These are phyloP conservation scores for Anthonomus grandis DNA, from an alignment of 1,140 invertebrate species.

Conservation along the genomic window DNA sequence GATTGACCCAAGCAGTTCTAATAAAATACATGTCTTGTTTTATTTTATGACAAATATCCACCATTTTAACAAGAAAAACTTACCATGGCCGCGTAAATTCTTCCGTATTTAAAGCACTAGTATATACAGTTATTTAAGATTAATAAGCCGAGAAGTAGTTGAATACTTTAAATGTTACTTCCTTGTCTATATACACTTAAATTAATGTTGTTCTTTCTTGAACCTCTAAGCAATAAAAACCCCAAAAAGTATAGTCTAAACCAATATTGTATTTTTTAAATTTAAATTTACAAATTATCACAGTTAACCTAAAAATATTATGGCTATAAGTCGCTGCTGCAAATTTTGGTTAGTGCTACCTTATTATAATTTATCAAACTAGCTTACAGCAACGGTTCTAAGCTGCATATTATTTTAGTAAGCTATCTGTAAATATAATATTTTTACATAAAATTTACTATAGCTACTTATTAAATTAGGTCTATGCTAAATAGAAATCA, in stretches of 20 bases:
- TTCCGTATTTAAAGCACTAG: too few relatives aligned
- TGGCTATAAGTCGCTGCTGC: neutral
- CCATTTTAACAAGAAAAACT: too few relatives aligned
- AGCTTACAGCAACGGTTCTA: neutral
- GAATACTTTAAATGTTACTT: neutral
- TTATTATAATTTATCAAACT: neutral
- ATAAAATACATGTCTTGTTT: too few relatives aligned
- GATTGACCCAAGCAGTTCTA: too few relatives aligned
- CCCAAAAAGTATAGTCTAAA: neutral
- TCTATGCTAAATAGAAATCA: neutral
- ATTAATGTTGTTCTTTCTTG: neutral
- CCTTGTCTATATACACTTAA: neutral
- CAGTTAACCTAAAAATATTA: constrained; percentile 9
- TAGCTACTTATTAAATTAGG: neutral
- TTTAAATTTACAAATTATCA: constrained; percentile 12
- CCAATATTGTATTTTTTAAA: neutral
- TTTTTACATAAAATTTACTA: neutral
- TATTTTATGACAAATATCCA: too few relatives aligned
- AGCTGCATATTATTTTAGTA: too few relatives aligned
- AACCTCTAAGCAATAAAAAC: neutral
- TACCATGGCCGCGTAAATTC: too few relatives aligned
- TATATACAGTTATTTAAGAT: neutral
- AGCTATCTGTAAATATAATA: neutral
- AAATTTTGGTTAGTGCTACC: neutral
- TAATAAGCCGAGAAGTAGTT: neutral